Conservation (phyloP, 1,140 invertebrate species). For the Drosophila prosaltans region DNA sequence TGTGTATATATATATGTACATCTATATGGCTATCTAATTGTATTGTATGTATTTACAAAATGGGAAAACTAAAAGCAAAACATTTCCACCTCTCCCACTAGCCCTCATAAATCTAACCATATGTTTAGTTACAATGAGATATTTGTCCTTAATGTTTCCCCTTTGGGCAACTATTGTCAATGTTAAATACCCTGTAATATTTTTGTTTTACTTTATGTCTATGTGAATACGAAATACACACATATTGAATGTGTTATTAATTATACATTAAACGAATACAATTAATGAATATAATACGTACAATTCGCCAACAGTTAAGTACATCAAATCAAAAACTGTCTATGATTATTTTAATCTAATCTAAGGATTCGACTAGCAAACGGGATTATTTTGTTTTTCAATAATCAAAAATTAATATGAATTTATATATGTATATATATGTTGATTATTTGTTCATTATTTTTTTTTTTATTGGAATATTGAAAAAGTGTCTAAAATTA, state of each 20-base stretch:
- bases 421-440: no score
- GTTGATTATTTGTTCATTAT: no score
- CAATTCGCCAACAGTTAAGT: background rate
- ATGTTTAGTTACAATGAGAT: background rate
- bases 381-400: no score
- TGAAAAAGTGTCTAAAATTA: slow-evolving; percentile 1
- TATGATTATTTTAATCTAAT: background rate
- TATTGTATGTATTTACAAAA: slow-evolving; percentile 7
- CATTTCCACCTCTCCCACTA: background rate
- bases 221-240: slow-evolving; percentile 1
- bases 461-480: background rate
- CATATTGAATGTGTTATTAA: slow-evolving; percentile 5
- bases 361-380: no score
- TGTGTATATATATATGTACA: slow-evolving; percentile 10
- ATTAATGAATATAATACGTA: slow-evolving; percentile 5
- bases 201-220: slow-evolving; percentile 9
- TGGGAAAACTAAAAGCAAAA: background rate
- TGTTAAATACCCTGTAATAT: background rate
- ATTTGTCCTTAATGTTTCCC: background rate
- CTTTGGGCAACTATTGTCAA: slow-evolving; percentile 1
- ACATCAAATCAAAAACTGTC: background rate
- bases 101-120: background rate
- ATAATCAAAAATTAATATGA: no score
- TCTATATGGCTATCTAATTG: background rate
- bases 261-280: slow-evolving; percentile 8